These are phyloP conservation scores for Anoplius nigerrimus DNA, from an alignment of 2,888 invertebrate genomes.

Conservation along the genomic window DNA sequence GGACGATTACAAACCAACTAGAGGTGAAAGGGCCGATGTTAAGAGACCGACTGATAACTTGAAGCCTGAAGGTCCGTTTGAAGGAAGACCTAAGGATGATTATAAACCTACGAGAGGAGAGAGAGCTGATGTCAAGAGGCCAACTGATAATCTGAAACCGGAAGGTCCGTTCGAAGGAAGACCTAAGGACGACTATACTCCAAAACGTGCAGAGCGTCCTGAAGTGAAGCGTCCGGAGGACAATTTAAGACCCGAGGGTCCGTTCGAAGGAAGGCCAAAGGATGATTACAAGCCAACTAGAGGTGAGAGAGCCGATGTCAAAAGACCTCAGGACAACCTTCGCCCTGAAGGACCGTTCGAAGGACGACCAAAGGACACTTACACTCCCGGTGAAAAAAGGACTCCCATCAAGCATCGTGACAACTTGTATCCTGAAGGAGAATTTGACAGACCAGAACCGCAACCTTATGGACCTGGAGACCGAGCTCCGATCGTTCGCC, in stretches of 20 bases:
- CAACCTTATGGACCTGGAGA: slow-evolving; percentile 60
- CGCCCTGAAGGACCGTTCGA: slow-evolving; percentile 75
- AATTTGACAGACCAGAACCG: slow-evolving; percentile 68
- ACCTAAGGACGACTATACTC: slow-evolving; percentile 65
- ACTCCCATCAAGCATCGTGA: slow-evolving; percentile 80
- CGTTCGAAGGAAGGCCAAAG: slow-evolving; percentile 64
- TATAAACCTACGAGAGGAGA: slow-evolving; percentile 73
- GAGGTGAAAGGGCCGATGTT: slow-evolving; percentile 75
- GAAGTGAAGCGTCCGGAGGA: slow-evolving; percentile 75
- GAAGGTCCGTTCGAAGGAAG: slow-evolving; percentile 78
- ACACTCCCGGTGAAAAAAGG: slow-evolving; percentile 75
- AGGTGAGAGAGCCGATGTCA: slow-evolving; percentile 78
- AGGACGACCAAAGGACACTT: slow-evolving; percentile 77
- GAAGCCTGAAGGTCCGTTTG: slow-evolving; percentile 73
- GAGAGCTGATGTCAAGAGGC: slow-evolving; percentile 71
- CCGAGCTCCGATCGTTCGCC: slow-evolving; percentile 66
- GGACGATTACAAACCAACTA: slow-evolving; percentile 65
- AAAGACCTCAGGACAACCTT: slow-evolving; percentile 73
- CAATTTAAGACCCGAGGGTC: slow-evolving; percentile 71
- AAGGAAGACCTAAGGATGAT: slow-evolving; percentile 53
- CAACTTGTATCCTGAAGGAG: slow-evolving; percentile 81
- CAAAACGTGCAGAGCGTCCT: slow-evolving; percentile 78
- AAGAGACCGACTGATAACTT: slow-evolving; percentile 68
- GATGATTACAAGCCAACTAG: slow-evolving; percentile 63
- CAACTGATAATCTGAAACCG: slow-evolving; percentile 79